Conservation (phyloP, 2,797 vertebrate species). For the Centropyge bicolor region DNA sequence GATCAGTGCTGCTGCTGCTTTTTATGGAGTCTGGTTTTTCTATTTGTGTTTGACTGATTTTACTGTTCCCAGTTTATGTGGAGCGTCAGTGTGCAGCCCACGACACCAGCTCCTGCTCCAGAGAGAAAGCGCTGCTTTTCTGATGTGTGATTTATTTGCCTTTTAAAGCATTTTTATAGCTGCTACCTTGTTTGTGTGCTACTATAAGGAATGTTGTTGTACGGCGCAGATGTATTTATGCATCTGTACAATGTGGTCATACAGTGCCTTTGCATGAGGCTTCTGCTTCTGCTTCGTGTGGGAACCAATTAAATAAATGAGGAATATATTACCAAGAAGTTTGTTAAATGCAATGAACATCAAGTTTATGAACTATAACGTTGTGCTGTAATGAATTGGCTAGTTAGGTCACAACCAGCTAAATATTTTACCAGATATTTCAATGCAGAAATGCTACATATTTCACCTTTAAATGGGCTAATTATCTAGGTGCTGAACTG, state of each 20-base stretch:
- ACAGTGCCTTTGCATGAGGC: not conserved
- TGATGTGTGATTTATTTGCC: constrained; percentile 46
- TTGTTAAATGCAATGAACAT: not conserved
- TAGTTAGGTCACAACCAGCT: not conserved
- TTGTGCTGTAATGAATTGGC: too few relatives aligned
- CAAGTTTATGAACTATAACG: not conserved
- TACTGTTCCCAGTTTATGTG: constrained; percentile 22
- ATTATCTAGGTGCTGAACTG: not conserved
- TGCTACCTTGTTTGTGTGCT: constrained; percentile 30
- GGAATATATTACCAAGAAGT: not conserved
- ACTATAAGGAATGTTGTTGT: constrained; percentile 17
- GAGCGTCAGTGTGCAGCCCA: constrained; percentile 6
- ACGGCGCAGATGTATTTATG: constrained; percentile 2
- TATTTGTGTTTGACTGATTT: constrained; percentile 42
- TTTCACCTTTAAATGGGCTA: too few relatives aligned
- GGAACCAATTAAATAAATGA: not conserved
- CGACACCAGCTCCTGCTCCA: not conserved
- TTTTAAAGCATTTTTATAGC: constrained; percentile 53
- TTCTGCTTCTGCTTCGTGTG: too few relatives aligned
- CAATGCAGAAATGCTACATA: too few relatives aligned
- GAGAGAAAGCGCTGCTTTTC: constrained; percentile 13
- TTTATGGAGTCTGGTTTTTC: constrained; percentile 41
- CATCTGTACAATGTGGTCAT: not conserved
- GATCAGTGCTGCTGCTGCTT: not conserved
- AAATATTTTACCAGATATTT: too few relatives aligned